Conservation (phyloP, 2,797 vertebrate species). For the Channa striata region DNA sequence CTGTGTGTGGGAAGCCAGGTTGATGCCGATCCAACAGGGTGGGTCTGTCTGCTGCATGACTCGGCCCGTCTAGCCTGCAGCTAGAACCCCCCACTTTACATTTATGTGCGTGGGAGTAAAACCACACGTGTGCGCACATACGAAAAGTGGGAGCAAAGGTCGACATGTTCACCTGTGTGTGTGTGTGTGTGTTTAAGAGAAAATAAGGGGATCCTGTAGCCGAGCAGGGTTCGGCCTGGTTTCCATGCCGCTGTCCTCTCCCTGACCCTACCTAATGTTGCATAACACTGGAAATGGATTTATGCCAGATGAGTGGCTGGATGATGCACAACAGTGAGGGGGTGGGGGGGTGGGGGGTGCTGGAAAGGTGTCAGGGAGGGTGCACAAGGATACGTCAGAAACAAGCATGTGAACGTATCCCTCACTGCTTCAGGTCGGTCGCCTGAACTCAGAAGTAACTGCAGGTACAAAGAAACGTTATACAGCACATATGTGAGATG, state of each 20-base stretch:
- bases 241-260: constrained; percentile 61
- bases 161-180: neutral
- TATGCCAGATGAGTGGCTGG: constrained; percentile 42
- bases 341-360: neutral
- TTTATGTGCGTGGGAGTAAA: constrained; percentile 26
- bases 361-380: neutral
- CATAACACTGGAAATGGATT: constrained; percentile 47
- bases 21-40: constrained; percentile 73
- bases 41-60: constrained; percentile 76
- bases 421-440: too few species aligned
- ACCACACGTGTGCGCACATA: neutral
- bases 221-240: constrained; percentile 14
- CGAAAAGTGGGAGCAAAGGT: constrained; percentile 4
- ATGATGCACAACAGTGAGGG: neutral
- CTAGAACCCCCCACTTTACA: constrained; percentile 4
- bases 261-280: constrained; percentile 57
- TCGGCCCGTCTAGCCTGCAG: constrained; percentile 67
- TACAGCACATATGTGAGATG: neutral
- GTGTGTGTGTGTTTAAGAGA: neutral
- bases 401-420: constrained; percentile 37
- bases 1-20: constrained; percentile 62
- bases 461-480: neutral
- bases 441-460: too few species aligned
- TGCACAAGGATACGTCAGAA: constrained; percentile 20
- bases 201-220: constrained; percentile 16